These are phyloP conservation scores for Notospermus geniculatus DNA, from an alignment of 1,140 invertebrate genomes.

Conservation along the genomic window DNA sequence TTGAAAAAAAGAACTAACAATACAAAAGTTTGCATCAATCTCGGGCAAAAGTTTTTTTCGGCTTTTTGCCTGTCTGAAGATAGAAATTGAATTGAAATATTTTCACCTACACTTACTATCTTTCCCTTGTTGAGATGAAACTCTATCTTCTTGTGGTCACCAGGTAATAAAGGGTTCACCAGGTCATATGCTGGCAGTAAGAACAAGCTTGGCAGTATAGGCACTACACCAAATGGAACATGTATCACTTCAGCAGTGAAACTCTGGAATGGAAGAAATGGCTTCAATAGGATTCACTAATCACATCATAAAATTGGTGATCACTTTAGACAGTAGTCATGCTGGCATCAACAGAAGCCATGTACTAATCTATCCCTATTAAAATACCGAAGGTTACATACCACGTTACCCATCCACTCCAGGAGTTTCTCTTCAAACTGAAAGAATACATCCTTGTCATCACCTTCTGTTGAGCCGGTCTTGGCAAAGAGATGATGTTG, in stretches of 20 bases:
- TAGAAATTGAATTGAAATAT: slow-evolving; percentile 1
- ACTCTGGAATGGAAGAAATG: slow-evolving; percentile 45
- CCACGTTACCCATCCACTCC: slow-evolving; percentile 61
- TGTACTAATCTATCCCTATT: no score
- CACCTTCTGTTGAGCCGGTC: slow-evolving; percentile 25
- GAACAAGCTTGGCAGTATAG: slow-evolving; percentile 63
- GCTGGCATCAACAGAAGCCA: neutral
- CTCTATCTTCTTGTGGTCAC: slow-evolving; percentile 37
- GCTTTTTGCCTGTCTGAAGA: no score
- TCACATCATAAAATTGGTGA: no score
- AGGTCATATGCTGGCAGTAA: slow-evolving; percentile 64
- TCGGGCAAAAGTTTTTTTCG: no score
- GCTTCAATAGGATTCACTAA: no score
- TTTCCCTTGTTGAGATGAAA: slow-evolving; percentile 24
- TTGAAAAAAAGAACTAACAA: no score
- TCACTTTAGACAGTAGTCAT: neutral
- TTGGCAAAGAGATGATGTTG: slow-evolving; percentile 45
- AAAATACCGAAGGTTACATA: slow-evolving; percentile 21
- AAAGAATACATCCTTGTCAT: slow-evolving; percentile 47
- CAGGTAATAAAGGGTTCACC: slow-evolving; percentile 61
- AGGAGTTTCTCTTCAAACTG: slow-evolving; percentile 57
- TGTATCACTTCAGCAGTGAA: slow-evolving; percentile 63
- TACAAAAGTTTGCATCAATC: no score
- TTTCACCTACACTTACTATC: slow-evolving; percentile 19
- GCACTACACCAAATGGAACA: slow-evolving; percentile 64